A percentile compares a stretch with the other conserved stretches of the same genome.
phyloP scores from a whole-genome alignment of 1,140 invertebrate species.

The Rhysida immarginata region DNA sequence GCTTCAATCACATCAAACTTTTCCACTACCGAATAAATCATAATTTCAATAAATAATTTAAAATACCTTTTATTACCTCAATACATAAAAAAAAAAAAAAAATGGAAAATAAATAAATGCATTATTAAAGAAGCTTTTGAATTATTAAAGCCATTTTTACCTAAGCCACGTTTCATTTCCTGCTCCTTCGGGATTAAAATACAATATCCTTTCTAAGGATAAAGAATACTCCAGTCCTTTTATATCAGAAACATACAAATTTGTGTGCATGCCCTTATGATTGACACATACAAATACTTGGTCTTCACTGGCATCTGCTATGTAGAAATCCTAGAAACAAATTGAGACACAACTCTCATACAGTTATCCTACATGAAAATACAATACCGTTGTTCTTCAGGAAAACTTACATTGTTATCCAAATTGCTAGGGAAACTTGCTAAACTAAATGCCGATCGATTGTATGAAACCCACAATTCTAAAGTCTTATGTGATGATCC shows the following conservation, averaged over 20 bases:
- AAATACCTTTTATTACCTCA: too few species aligned
- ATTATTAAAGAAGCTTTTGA: too few species aligned
- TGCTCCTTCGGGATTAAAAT: conserved; percentile 61
- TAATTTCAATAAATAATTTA: too few species aligned
- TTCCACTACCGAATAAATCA: too few species aligned
- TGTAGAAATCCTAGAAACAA: conserved; percentile 41
- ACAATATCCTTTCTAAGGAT: conserved; percentile 64
- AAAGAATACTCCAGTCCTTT: conserved; percentile 44
- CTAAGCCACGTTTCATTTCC: conserved; percentile 66
- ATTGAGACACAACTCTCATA: neutral
- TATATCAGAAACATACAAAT: conserved; percentile 49
- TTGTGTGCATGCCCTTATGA: conserved; percentile 51
- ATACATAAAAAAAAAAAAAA: too few species aligned
- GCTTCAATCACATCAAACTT: too few species aligned
- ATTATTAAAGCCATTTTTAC: too few species aligned
- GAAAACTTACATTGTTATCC: conserved; percentile 27
- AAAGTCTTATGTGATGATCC: conserved; percentile 31
- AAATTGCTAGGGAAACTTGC: conserved; percentile 57
- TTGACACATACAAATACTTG: conserved; percentile 65
- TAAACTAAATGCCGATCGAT: conserved; percentile 46
- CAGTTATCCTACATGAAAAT: neutral
- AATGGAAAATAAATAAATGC: too few species aligned
- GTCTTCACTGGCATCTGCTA: conserved; percentile 64
- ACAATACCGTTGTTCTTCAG: neutral
- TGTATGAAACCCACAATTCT: conserved; percentile 63